Base-by-base conservation (phyloP, 2,888 invertebrate species). In the Platycnemis pennipes region DNA sequence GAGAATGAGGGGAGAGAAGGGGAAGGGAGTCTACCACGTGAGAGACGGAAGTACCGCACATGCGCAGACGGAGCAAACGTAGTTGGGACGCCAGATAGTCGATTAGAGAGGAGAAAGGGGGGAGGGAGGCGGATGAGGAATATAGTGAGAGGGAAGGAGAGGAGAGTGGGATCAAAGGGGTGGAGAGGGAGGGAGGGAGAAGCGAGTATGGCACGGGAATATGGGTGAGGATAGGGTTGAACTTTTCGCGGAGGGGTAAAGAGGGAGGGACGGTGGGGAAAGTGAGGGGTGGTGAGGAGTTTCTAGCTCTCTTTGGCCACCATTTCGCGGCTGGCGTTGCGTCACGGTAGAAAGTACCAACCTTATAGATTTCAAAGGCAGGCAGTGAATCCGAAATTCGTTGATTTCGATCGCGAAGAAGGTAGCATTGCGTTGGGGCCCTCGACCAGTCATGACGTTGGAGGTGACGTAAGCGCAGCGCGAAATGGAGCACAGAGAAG, bases 141-240 rank as follows among this genome's bases (percentile, higher is more conserved):
- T 86, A 44, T 42, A 42, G 22, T 26, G 87, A n/a, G 45, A 45
- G 26, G 45, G 87, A 87, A 16, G 87, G 1, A 44, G 87, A 22
- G 42, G 85, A 86, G 37, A 42, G 8, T 19, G 31, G 69, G 26
- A 77, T 26, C 2, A n/a, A n/a, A n/a, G n/a, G n/a, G n/a, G n/a
- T n/a, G 77, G 13, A 86, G 45, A 8, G 26, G 87, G 26, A 45
- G 45, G 45, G 87, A 31, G 16, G 45, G 44, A 31, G 87, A 44
- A 37, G 37, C 31, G 16, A 77, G 77, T 77, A 77, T 26, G 77
- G 37, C 37, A 37, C 26, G 7, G 44, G 45, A 44, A 45, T 87
- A 87, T 87, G 26, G 26, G 87, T 45, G 87, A 87, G 87, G 87
- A 87, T 87, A 45, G 87, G 87, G 46, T 45, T 45, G 87, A 87